Evolutionary conservation across 2,888 invertebrate species (phyloP), one percentile per base, ranked within the genome.

Genomic region (Zelleria hepariella): DNA sequence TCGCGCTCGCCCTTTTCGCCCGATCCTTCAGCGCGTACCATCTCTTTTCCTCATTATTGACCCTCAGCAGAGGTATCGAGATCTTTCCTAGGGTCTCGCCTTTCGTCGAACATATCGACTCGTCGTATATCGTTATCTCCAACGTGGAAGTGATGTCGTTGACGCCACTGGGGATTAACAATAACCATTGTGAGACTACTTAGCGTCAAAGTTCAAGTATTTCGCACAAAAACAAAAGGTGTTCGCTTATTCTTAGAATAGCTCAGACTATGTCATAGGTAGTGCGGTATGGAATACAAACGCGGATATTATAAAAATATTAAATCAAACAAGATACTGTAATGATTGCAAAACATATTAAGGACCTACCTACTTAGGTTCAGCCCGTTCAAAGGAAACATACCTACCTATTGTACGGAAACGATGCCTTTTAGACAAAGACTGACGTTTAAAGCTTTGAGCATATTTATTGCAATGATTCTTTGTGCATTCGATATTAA

Each of bases 11-110:
- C 59, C 78, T 83, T 62, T 80, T 80, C 5, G 81, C 73, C 58
- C 80, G 71, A 64, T 83, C 75, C 60, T 83, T 85, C 1, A 88
- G 70, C 1, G 84, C 83, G 64, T 83, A 87, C 87, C 87, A 88
- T 62, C 79, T 73, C 61, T 80, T 82, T 65, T 87, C 86, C 20
- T 82, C 77, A 58, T 85, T 86, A 26, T 75, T 72, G 55, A 88
- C 80, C 63, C 86, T 73, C 15, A 88, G 70, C 25, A 87, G 64
- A 0, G 87, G 87, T 65, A 88, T 78, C 2, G 86, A 79, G 60
- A 88, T 67, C 64, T 81, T 82, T 0, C 87, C 87, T 2, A 88
- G 72, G 2, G 74, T 77, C 58, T 82, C 87, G 0, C 79, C 78
- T 62, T 74, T 77, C 68, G 74, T 70, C 25, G 71, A 73, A 54